Evolutionary conservation across 2,113 vertebrate species (phyloP).

Genomic region (Stegostoma tigrinum): DNA sequence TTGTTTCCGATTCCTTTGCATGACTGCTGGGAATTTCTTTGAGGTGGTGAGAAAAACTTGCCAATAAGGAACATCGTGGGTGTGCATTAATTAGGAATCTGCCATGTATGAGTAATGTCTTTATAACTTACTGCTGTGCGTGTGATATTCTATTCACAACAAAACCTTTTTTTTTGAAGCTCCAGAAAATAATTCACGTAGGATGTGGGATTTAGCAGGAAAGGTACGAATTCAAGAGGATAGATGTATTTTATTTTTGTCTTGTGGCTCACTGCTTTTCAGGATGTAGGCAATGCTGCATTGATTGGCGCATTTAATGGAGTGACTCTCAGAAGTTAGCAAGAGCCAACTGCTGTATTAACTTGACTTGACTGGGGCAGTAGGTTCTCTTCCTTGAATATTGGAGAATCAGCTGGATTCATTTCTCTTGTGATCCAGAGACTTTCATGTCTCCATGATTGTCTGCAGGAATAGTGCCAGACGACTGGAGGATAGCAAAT

Average conservation of each 20-base stretch:
- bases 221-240: slow-evolving; percentile 7
- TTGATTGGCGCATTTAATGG: not conserved
- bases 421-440: not conserved
- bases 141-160: slow-evolving; percentile 25
- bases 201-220: slow-evolving; percentile 33
- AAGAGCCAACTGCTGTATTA: not conserved
- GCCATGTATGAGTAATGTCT: slow-evolving; percentile 22
- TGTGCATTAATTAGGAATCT: slow-evolving; percentile 27
- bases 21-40: not conserved
- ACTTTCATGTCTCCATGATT: too few species aligned
- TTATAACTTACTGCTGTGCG: not conserved
- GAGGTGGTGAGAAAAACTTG: not conserved
- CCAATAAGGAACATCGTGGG: not conserved
- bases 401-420: not conserved
- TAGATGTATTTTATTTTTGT: not conserved
- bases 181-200: slow-evolving; percentile 16
- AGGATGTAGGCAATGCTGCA: not conserved
- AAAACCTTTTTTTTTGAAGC: not conserved
- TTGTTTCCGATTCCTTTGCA: not conserved
- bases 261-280: not conserved
- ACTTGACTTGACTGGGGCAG: not conserved
- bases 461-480: too few species aligned
- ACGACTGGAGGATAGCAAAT: too few species aligned
- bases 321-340: not conserved
- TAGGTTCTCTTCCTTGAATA: not conserved